These are phyloP conservation scores for Alca torda DNA, from an alignment of 2,797 vertebrate genomes.

Conservation along the genomic window DNA sequence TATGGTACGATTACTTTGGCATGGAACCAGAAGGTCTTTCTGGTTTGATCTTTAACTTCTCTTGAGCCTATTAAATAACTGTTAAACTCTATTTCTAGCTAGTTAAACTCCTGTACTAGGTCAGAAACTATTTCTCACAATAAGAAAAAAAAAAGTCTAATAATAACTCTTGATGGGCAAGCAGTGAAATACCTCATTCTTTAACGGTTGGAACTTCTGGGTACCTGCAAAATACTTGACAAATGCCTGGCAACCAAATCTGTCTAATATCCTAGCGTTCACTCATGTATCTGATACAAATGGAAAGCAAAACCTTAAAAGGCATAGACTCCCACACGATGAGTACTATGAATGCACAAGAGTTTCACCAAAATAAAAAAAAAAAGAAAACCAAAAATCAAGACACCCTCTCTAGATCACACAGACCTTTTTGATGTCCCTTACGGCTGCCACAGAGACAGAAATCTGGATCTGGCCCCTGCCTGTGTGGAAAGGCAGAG, in stretches of 20 bases:
- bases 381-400: background rate
- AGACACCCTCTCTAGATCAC: background rate
- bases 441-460: background rate
- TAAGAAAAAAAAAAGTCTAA: background rate
- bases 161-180: background rate
- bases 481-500: background rate
- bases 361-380: background rate
- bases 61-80: slow-evolving; percentile 28
- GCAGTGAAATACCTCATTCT: background rate
- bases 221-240: background rate
- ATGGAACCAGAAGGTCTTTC: background rate
- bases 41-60: slow-evolving; percentile 30
- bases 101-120: slow-evolving; percentile 25
- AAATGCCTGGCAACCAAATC: background rate
- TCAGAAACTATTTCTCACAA: slow-evolving; percentile 5
- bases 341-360: background rate
- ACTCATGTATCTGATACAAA: background rate
- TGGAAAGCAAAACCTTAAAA: background rate
- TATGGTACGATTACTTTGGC: background rate
- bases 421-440: background rate
- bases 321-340: background rate
- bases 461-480: background rate
- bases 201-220: background rate
- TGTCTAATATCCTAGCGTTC: background rate
- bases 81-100: slow-evolving; percentile 21